phyloP scores from a whole-genome alignment of 2,113 vertebrate species.

The Odobenus rosmarus region DNA sequence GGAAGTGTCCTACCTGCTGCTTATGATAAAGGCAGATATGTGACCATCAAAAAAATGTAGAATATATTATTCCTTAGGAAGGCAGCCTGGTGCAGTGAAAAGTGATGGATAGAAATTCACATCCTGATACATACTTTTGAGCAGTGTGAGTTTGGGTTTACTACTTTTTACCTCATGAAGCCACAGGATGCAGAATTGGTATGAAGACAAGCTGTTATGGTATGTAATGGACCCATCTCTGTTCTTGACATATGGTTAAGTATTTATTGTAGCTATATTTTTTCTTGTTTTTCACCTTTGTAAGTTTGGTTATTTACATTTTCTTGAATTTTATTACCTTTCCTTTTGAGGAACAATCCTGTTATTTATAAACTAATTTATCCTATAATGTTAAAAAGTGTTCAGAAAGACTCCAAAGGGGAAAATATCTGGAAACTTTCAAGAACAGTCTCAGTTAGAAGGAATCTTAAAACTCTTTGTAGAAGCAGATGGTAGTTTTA shows the following conservation, averaged over 20 bases:
- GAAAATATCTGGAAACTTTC: background rate
- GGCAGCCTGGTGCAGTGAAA: background rate
- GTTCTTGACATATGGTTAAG: background rate
- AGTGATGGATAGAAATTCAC: background rate
- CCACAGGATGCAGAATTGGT: background rate
- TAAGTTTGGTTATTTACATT: background rate
- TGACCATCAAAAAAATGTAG: background rate
- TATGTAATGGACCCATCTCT: background rate
- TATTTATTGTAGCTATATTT: background rate
- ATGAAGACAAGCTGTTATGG: background rate
- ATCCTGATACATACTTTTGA: background rate
- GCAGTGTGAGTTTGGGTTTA: background rate
- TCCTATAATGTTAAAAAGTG: background rate
- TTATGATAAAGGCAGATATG: constrained; percentile 50
- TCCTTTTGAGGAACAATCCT: background rate
- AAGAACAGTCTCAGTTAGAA: background rate
- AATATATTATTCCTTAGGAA: background rate
- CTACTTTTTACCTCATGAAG: background rate
- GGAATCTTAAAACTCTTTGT: background rate
- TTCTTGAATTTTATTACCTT: background rate
- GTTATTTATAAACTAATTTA: background rate
- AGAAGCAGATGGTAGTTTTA: background rate
- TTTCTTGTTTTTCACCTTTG: background rate
- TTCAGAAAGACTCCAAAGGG: background rate
- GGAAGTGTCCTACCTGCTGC: background rate